phyloP scores from a whole-genome alignment of 2,113 vertebrate genomes.

The Cyanoderma ruficeps region DNA sequence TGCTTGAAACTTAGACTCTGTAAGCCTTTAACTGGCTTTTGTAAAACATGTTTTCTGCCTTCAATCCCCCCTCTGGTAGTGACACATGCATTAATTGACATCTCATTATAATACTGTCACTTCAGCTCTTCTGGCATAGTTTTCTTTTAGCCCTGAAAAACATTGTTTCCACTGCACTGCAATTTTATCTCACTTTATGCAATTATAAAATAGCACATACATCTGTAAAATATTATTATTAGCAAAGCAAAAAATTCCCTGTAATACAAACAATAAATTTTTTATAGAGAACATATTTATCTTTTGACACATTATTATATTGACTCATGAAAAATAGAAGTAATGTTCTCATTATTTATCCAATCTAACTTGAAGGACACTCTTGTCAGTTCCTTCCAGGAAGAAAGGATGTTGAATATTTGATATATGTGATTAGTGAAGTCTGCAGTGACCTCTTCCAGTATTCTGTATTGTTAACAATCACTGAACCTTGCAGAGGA shows the following conservation, averaged over 20 bases:
- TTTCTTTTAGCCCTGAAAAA: background rate
- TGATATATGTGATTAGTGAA: conserved; percentile 7
- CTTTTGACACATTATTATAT: conserved; percentile 15
- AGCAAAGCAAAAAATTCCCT: background rate
- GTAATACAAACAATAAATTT: background rate
- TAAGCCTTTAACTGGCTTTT: background rate
- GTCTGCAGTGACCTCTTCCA: background rate
- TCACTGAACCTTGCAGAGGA: background rate
- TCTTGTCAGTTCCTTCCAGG: background rate
- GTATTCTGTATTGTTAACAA: background rate
- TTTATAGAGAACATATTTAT: background rate
- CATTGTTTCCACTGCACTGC: background rate
- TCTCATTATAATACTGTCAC: background rate
- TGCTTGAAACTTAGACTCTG: background rate
- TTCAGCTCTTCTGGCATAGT: background rate
- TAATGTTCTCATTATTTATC: conserved; percentile 6
- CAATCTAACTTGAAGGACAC: background rate
- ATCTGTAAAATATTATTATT: background rate
- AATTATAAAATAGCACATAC: background rate
- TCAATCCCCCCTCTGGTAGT: background rate
- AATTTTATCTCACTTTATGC: background rate
- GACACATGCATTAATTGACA: background rate
- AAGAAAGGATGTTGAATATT: conserved; percentile 12
- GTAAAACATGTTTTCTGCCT: background rate
- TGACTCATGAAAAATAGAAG: conserved; percentile 9